Conservation (phyloP, 2,113 vertebrate species). For the Actenoides lindsayi region DNA sequence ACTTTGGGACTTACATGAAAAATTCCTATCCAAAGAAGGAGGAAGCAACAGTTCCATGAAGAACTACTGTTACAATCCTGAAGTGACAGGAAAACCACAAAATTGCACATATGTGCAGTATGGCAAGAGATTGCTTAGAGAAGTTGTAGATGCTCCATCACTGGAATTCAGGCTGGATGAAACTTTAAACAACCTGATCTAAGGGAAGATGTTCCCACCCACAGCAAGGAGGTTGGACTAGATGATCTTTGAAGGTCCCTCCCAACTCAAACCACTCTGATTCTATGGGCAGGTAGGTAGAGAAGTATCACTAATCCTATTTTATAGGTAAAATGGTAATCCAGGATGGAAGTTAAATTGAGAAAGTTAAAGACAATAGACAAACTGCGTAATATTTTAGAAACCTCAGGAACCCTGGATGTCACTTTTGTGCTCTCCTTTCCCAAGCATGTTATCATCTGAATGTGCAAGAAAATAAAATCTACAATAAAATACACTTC, state of each 20-base stretch:
- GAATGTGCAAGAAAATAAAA: background rate
- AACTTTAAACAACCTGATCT: background rate
- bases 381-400: background rate
- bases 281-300: background rate
- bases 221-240: background rate
- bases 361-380: background rate
- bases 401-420: background rate
- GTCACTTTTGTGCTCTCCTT: background rate
- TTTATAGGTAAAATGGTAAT: background rate
- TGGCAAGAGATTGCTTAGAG: background rate
- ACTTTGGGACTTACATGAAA: background rate
- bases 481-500: background rate
- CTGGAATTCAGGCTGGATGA: background rate
- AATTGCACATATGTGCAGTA: accelerated
- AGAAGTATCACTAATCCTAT: background rate
- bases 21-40: background rate
- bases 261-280: background rate
- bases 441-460: background rate
- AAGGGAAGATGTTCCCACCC: background rate
- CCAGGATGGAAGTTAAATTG: background rate
- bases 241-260: background rate
- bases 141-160: background rate
- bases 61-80: background rate
- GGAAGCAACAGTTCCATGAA: background rate
- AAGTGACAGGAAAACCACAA: background rate